A percentile compares a stretch with the other conserved stretches of the same genome.
phyloP scores from a whole-genome alignment of 2,797 vertebrate species.

The Lithobates pipiens region DNA sequence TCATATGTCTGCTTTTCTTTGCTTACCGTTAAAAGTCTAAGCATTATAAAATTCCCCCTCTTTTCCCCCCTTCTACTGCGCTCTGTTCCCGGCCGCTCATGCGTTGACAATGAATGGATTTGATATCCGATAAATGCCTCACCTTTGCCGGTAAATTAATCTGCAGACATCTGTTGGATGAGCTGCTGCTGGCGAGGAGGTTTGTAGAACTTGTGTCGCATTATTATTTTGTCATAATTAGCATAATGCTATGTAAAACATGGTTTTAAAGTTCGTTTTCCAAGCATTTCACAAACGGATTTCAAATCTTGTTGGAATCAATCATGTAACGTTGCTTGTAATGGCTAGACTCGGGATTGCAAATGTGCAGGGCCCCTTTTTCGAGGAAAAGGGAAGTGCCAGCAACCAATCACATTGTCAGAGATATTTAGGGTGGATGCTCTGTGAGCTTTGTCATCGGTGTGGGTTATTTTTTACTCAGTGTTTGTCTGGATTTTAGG shows the following conservation, averaged over 20 bases:
- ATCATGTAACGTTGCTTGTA: too few species aligned
- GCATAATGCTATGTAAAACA: slow-evolving; percentile 13
- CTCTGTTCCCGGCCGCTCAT: neutral
- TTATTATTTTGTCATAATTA: slow-evolving; percentile 27
- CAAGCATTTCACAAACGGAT: neutral
- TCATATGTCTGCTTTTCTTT: neutral
- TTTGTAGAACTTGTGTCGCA: neutral
- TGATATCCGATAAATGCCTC: neutral
- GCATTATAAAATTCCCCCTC: neutral
- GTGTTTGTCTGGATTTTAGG: too few species aligned
- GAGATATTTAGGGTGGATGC: neutral
- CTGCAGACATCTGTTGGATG: slow-evolving; percentile 32
- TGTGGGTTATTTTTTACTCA: too few species aligned
- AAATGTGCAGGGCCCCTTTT: neutral
- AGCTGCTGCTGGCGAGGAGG: neutral
- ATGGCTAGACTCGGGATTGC: neutral
- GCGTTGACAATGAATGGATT: slow-evolving; percentile 5
- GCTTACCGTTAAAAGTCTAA: neutral
- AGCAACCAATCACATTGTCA: neutral
- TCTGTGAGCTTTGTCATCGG: neutral
- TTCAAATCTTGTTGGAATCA: neutral
- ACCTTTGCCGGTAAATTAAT: slow-evolving; percentile 8
- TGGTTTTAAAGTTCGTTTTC: neutral
- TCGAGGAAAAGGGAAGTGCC: neutral
- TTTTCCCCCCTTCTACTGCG: neutral